Percentiles rank a stretch among this genome's conserved stretches.
Conservation (phyloP, 2,113 vertebrate species). For the Nannospalax galili region DNA sequence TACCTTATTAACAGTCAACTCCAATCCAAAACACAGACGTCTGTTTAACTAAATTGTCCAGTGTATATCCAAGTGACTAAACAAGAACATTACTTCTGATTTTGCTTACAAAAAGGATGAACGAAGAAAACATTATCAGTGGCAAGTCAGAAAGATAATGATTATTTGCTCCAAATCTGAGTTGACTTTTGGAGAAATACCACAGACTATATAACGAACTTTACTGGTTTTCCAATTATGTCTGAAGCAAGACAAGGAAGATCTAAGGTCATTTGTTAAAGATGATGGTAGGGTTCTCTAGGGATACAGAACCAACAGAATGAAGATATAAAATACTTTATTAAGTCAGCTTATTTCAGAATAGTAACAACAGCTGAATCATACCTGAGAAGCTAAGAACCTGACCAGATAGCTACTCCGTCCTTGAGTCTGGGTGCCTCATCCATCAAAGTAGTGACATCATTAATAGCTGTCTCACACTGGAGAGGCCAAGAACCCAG, state of each 20-base stretch:
- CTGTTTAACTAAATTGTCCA: slow-evolving; percentile 21
- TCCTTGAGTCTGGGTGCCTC: too few relatives aligned
- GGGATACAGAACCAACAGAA: too few relatives aligned
- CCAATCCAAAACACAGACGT: slow-evolving; percentile 17
- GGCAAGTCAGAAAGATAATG: not conserved
- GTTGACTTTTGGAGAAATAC: not conserved
- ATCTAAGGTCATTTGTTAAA: not conserved
- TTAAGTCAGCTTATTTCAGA: too few relatives aligned
- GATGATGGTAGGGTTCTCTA: too few relatives aligned
- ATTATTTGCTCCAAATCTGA: slow-evolving; percentile 1
- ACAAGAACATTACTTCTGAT: slow-evolving; percentile 13
- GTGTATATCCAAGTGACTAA: not conserved
- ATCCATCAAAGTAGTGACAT: too few relatives aligned
- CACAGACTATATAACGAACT: not conserved
- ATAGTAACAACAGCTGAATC: too few relatives aligned
- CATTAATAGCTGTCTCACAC: too few relatives aligned
- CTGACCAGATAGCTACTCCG: too few relatives aligned
- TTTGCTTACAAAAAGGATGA: not conserved
- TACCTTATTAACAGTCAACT: not conserved
- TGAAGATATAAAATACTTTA: too few relatives aligned
- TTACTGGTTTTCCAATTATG: not conserved
- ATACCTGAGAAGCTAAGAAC: too few relatives aligned
- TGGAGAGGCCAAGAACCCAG: too few relatives aligned
- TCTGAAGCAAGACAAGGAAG: not conserved
- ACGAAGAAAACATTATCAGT: not conserved